Conservation (phyloP, 37 sponge, comb jelly and placozoan genomes). For the Spongia lamella region DNA sequence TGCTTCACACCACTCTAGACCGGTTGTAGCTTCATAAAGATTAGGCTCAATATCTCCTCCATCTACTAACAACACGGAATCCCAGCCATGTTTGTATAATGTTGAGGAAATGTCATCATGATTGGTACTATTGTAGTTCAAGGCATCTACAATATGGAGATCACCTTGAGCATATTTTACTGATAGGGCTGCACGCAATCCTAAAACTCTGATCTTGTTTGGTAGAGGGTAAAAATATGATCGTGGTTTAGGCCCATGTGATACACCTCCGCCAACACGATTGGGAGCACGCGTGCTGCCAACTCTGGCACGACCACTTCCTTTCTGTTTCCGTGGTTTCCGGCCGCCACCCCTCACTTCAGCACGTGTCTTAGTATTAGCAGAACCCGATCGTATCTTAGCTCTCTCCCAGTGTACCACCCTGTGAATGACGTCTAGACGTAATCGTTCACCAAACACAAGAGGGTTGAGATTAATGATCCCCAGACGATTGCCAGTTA, state of each 20-base stretch:
- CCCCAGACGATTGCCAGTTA: slow-evolving; percentile 58
- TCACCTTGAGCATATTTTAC: slow-evolving; percentile 85
- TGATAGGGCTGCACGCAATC: slow-evolving; percentile 78
- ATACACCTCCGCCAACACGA: slow-evolving; percentile 76
- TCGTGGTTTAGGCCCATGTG: slow-evolving; percentile 81
- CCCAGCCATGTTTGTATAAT: slow-evolving; percentile 56
- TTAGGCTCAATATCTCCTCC: slow-evolving; percentile 62
- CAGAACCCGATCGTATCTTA: slow-evolving; percentile 76
- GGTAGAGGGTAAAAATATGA: slow-evolving; percentile 85
- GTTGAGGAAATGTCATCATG: slow-evolving; percentile 41
- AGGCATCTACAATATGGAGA: slow-evolving; percentile 74
- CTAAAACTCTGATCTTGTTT: slow-evolving; percentile 61
- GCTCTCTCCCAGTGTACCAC: slow-evolving; percentile 90
- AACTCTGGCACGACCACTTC: slow-evolving; percentile 79
- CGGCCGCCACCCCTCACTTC: slow-evolving; percentile 93
- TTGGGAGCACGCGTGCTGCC: slow-evolving; percentile 88
- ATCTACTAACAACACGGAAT: slow-evolving; percentile 78
- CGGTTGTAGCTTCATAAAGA: slow-evolving; percentile 49
- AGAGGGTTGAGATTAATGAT: slow-evolving; percentile 57
- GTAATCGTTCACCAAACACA: slow-evolving; percentile 74
- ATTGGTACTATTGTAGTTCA: slow-evolving; percentile 42
- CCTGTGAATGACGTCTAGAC: slow-evolving; percentile 85
- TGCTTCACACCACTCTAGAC: slow-evolving; percentile 63
- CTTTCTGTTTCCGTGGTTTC: slow-evolving; percentile 89
- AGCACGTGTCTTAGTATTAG: slow-evolving; percentile 71